These are phyloP conservation scores for Eurois occulta DNA, from an alignment of 2,888 invertebrate species.

Conservation along the genomic window DNA sequence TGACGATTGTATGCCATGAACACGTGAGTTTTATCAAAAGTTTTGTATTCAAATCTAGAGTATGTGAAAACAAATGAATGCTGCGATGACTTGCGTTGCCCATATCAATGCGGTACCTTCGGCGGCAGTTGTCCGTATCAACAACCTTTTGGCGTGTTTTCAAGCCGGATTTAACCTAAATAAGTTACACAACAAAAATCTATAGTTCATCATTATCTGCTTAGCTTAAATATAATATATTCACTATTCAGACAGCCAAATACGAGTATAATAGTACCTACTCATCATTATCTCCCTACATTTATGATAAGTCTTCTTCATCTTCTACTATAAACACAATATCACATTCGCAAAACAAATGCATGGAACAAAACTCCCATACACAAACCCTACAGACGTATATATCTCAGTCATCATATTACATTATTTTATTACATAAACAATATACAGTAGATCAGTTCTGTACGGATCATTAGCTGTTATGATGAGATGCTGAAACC, in stretches of 20 bases:
- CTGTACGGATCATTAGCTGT: constrained; percentile 35
- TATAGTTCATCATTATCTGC: too few species aligned
- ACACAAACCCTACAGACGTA: constrained; percentile 3
- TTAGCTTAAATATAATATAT: too few species aligned
- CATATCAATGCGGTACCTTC: constrained; percentile 23
- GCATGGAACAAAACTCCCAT: constrained; percentile 26
- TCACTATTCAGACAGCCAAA: background rate
- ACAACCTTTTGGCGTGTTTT: constrained; percentile 24
- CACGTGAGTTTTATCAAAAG: constrained; percentile 10
- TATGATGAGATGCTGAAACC: constrained; percentile 61
- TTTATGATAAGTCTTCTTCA: background rate
- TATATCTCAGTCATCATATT: constrained; percentile 41
- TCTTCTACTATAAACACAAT: constrained; percentile 5
- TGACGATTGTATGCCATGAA: background rate
- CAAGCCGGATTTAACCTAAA: constrained; percentile 54
- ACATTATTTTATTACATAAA: constrained; percentile 60
- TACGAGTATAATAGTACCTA: background rate
- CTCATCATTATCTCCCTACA: background rate
- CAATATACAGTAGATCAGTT: constrained; percentile 49
- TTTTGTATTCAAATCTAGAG: constrained; percentile 18
- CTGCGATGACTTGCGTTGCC: background rate
- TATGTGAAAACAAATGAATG: constrained; percentile 29
- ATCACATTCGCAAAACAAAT: constrained; percentile 31
- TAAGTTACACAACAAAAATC: background rate
- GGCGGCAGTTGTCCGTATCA: constrained; percentile 10